Evolutionary conservation across 1,140 invertebrate species (phyloP), one percentile per base, ranked within the genome.

Genomic region (Tetramorium alpestre): DNA sequence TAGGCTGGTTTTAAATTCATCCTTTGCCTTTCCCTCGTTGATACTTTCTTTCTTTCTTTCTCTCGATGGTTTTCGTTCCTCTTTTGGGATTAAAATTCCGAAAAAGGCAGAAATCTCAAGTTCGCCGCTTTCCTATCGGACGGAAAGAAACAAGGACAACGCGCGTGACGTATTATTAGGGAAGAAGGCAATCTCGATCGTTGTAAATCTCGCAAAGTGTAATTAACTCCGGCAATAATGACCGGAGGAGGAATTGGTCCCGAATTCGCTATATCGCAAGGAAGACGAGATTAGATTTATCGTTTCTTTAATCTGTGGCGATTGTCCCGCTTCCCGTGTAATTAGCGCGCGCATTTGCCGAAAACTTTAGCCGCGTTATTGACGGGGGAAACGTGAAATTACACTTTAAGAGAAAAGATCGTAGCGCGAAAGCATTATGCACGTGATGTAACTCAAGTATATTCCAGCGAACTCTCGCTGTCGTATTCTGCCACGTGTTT

Each of bases 1-100:
- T 78, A 65, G 86, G 76, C 56, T 77, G 80, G 85, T 80, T 88
- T 87, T 73, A 82, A 88, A 86, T 82, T 87, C 41, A 80, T n/a
- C 25, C 69, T n/a, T 13, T 7, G 25, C 22, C n/a, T 18, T 8
- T 44, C 44, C n/a, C 69, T 58, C 65, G 41, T n/a, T 22, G 33
- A 84, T 65, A 1, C 28, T 28, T 62, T 76, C 28, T 60, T 70
- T 33, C 33, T 33, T 33, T 33, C 33, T 33, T 33, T 33, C 33
- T 33, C 3, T 33, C 33, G n/a, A 41, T 64, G 4, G 16, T 22
- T 51, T n/a, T 28, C 22, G 44, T 18, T 16, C 38, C 22, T 80
- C 65, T 58, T 33, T 44, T 10, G 18, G 11, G 69, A 82, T 76
- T 82, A 64, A 90, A 84, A 89, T 88, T 88, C 16, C 10, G 22